Percentiles rank a stretch among this genome's conserved stretches.
Conservation (phyloP, 2,113 vertebrate genomes). For the Rhodinocichla rosea region DNA sequence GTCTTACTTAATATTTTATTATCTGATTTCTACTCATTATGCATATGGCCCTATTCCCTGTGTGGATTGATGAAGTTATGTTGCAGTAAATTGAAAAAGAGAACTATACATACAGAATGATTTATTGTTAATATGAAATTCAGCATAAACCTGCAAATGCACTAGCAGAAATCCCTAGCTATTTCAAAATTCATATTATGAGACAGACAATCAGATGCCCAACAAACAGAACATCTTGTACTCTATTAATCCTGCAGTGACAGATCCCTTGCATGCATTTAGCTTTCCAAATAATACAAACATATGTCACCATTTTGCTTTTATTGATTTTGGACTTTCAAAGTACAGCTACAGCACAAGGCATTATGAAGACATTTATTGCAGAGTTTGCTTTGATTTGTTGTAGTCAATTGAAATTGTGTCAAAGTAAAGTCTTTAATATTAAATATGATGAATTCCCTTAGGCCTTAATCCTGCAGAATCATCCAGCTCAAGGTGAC, state of each 20-base stretch:
- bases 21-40: conserved; percentile 56
- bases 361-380: conserved; percentile 75
- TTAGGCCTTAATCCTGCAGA: not conserved
- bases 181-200: conserved; percentile 72
- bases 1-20: conserved; percentile 73
- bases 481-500: conserved; percentile 53
- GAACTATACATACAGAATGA: conserved; percentile 58
- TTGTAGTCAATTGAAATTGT: conserved; percentile 73
- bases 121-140: conserved; percentile 72
- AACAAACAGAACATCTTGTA: conserved; percentile 67
- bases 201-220: conserved; percentile 71
- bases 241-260: conserved; percentile 70
- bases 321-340: conserved; percentile 74
- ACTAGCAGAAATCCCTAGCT: conserved; percentile 65
- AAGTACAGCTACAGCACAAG: conserved; percentile 67
- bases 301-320: conserved; percentile 74
- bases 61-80: conserved; percentile 52
- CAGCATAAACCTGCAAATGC: conserved; percentile 59
- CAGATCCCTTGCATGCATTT: conserved; percentile 71
- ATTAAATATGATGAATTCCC: conserved; percentile 73
- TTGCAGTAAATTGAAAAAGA: conserved; percentile 69
- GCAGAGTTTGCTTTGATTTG: conserved; percentile 76
- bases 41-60: not conserved
- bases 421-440: conserved; percentile 71
- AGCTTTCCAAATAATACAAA: conserved; percentile 74